Evolutionary conservation across 2,888 invertebrate genomes (phyloP).

Genomic region (Pyrgus malvae): DNA sequence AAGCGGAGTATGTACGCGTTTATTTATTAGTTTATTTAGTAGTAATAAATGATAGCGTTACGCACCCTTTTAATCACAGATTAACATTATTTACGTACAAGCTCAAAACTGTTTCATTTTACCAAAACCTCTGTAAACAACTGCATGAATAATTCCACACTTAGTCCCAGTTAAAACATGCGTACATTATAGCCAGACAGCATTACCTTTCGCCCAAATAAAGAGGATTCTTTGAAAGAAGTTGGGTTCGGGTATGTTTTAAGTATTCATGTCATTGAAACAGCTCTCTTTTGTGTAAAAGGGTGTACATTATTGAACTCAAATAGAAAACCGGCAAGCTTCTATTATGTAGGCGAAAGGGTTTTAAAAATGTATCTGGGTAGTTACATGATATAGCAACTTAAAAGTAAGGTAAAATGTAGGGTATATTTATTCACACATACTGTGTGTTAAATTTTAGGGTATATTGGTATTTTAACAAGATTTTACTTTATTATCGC

Average conservation of each 20-base stretch:
- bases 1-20: too few relatives aligned
- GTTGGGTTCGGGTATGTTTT: constrained; percentile 13
- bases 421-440: too few relatives aligned
- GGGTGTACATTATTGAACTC: constrained; percentile 18
- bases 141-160: too few relatives aligned
- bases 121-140: too few relatives aligned
- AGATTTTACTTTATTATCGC: too few relatives aligned
- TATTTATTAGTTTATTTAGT: too few relatives aligned
- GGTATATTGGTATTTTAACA: too few relatives aligned
- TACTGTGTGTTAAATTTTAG: too few relatives aligned
- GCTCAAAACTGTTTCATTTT: too few relatives aligned
- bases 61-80: too few relatives aligned
- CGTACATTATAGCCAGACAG: neutral
- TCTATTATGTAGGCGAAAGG: constrained; percentile 14
- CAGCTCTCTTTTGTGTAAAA: constrained; percentile 18
- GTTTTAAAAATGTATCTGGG: constrained; percentile 4
- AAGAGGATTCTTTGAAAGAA: constrained; percentile 13
- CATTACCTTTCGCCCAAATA: neutral
- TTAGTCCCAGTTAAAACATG: neutral
- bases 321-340: constrained; percentile 14
- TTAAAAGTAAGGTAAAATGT: neutral
- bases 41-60: too few relatives aligned
- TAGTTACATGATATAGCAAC: neutral
- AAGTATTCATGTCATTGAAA: constrained; percentile 26
- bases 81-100: too few relatives aligned